phyloP scores from a whole-genome alignment of 2,797 vertebrate genomes.

The Takifugu rubripes region DNA sequence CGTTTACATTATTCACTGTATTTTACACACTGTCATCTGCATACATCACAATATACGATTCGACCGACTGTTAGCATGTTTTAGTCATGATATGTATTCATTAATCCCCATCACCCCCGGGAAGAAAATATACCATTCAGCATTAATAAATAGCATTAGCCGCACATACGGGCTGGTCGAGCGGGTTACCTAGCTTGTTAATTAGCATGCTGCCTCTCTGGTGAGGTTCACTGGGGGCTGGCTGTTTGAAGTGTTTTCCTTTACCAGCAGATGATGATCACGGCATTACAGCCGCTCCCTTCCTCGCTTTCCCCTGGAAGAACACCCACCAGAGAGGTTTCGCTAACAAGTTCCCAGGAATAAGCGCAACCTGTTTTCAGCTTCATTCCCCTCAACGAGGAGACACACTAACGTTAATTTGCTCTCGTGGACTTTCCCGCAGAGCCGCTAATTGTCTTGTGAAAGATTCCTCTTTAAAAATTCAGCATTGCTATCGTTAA shows the following conservation, averaged over 20 bases:
- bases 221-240: conserved; percentile 44
- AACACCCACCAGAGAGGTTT: conserved; percentile 53
- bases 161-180: conserved; percentile 54
- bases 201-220: conserved; percentile 45
- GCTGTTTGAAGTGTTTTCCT: conserved; percentile 58
- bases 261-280: conserved; percentile 71
- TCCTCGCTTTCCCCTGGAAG: conserved; percentile 42
- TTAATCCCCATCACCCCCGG: conserved; percentile 27
- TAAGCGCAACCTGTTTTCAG: conserved; percentile 57
- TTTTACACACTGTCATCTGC: conserved; percentile 47
- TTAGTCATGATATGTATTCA: conserved; percentile 25
- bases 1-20: conserved; percentile 14
- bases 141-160: conserved; percentile 25
- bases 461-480: conserved; percentile 30
- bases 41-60: conserved; percentile 26
- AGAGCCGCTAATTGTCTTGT: conserved; percentile 7
- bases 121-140: conserved; percentile 27
- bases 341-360: conserved; percentile 69
- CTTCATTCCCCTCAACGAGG: conserved; percentile 39
- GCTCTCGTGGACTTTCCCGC: conserved; percentile 23
- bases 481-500: conserved; percentile 23
- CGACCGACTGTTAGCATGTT: conserved; percentile 4
- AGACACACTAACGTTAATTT: conserved; percentile 41
- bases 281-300: conserved; percentile 48
- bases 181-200: conserved; percentile 48